phyloP scores from a whole-genome alignment of 2,888 invertebrate species.

The Xestia ashworthii region DNA sequence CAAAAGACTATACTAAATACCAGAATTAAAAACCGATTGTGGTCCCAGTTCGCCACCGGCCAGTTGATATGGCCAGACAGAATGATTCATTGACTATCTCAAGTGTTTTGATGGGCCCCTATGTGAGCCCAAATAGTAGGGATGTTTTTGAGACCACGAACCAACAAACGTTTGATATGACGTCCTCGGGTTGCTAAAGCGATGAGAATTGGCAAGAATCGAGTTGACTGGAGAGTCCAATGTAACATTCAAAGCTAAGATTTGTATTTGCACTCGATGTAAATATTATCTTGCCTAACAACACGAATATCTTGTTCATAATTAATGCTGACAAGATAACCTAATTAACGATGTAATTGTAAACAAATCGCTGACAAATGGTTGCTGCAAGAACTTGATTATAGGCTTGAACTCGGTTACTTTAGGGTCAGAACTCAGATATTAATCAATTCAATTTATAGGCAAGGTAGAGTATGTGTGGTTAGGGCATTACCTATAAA shows the following conservation, averaged over 20 bases:
- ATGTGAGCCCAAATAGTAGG: neutral
- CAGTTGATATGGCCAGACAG: neutral
- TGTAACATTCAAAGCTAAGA: neutral
- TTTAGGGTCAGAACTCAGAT: slow-evolving; percentile 45
- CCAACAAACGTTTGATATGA: neutral
- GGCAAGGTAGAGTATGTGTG: neutral
- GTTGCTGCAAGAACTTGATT: slow-evolving; percentile 52
- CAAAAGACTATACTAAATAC: neutral
- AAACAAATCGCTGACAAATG: slow-evolving; percentile 59
- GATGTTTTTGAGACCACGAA: neutral
- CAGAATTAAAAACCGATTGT: neutral
- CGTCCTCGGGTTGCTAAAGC: neutral
- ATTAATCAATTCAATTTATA: slow-evolving; percentile 33
- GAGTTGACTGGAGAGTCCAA: neutral
- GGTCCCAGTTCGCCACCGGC: neutral
- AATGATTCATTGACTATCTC: neutral
- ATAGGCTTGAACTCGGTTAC: slow-evolving; percentile 34
- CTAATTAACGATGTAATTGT: slow-evolving; percentile 66
- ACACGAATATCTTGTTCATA: neutral
- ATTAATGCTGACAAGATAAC: slow-evolving; percentile 62
- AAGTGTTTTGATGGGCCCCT: neutral
- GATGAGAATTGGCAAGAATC: neutral
- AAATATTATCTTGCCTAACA: neutral
- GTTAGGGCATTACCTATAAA: neutral
- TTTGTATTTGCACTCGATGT: neutral